Evolutionary conservation across 1,140 invertebrate species (phyloP).

Genomic region (Bombus superbus): DNA sequence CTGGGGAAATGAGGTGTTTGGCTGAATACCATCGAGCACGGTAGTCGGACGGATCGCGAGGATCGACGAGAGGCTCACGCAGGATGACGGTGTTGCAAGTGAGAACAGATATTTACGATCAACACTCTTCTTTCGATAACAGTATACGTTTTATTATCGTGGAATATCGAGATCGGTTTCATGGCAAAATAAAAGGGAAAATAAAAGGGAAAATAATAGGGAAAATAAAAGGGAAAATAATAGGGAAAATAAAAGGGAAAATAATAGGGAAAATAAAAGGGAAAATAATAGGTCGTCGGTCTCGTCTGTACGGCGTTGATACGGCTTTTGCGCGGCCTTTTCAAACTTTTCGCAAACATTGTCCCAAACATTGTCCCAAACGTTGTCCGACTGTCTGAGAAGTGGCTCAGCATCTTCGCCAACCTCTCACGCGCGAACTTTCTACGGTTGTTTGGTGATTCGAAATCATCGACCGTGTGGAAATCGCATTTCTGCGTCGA

Average conservation of each 20-base stretch:
- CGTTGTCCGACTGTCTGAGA: not conserved
- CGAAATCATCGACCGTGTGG: not conserved
- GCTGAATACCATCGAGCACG: not conserved
- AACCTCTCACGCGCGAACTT: conserved; percentile 25
- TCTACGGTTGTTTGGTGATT: conserved; percentile 16
- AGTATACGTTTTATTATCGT: too few relatives aligned
- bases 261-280: not conserved
- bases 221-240: too few relatives aligned
- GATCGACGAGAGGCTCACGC: not conserved
- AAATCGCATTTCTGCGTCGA: not conserved
- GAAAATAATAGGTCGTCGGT: not conserved
- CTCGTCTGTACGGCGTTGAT: too few relatives aligned
- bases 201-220: not conserved
- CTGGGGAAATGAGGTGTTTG: conserved; percentile 34
- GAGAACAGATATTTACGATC: not conserved
- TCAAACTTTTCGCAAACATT: not conserved
- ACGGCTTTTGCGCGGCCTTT: not conserved
- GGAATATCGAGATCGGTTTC: not conserved
- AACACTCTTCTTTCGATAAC: too few relatives aligned
- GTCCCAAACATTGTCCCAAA: not conserved
- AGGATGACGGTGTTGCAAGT: conserved; percentile 41
- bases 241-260: not conserved
- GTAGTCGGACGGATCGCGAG: conserved; percentile 6
- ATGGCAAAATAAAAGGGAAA: not conserved
- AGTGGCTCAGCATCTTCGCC: not conserved